phyloP scores from a whole-genome alignment of 1,140 invertebrate species.

The Pomacea maculata region DNA sequence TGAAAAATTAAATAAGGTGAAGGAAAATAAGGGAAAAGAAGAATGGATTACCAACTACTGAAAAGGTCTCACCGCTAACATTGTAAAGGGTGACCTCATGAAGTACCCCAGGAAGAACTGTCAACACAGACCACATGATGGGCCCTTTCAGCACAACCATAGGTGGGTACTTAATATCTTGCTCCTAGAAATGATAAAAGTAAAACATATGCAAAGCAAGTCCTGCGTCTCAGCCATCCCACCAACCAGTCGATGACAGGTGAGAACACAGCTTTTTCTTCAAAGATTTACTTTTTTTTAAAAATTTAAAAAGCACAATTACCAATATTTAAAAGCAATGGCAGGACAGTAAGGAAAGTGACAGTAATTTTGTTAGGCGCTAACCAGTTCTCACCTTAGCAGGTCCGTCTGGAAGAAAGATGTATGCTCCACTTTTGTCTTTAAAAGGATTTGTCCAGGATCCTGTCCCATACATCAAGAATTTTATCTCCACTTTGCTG shows the following conservation, averaged over 20 bases:
- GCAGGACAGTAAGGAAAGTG: not conserved
- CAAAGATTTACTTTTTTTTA: too few species aligned
- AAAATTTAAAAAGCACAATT: too few species aligned
- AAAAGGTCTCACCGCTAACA: constrained; percentile 36
- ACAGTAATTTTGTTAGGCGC: not conserved
- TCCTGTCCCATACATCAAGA: constrained; percentile 72
- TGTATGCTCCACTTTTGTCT: constrained; percentile 88
- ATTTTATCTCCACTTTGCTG: constrained; percentile 72
- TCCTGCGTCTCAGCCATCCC: too few species aligned
- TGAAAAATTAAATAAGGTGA: too few species aligned
- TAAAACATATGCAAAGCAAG: not conserved
- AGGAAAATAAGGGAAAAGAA: too few species aligned
- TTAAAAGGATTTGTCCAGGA: constrained; percentile 61
- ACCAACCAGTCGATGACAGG: too few species aligned
- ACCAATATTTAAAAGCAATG: too few species aligned
- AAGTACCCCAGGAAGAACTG: constrained; percentile 74
- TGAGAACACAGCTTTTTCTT: too few species aligned
- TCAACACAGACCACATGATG: constrained; percentile 75
- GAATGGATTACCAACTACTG: too few species aligned
- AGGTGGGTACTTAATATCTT: constrained; percentile 54
- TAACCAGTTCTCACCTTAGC: constrained; percentile 39
- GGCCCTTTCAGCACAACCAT: constrained; percentile 75
- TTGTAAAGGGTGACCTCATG: constrained; percentile 79
- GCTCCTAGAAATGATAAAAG: constrained; percentile 7
- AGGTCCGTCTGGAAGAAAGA: constrained; percentile 90